phyloP scores from a whole-genome alignment of 2,113 vertebrate genomes.

The Acinonyx jubatus region DNA sequence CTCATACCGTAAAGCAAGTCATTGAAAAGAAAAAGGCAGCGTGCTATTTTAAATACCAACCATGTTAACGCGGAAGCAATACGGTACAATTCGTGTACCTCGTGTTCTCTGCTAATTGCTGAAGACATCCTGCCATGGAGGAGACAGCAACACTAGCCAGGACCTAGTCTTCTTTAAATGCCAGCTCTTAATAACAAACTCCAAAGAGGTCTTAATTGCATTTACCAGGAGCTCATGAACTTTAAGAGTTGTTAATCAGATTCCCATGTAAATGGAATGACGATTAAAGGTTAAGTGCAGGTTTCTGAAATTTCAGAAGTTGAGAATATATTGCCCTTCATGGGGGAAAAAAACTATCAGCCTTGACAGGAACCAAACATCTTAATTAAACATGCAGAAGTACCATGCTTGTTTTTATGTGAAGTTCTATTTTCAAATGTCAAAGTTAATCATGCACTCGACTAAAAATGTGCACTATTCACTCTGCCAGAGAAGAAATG shows the following conservation, averaged over 20 bases:
- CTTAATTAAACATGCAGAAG: conserved; percentile 89
- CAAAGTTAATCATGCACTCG: conserved; percentile 89
- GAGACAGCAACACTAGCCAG: conserved; percentile 84
- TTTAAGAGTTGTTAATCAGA: conserved; percentile 91
- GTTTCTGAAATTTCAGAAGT: conserved; percentile 86
- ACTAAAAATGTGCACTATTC: conserved; percentile 77
- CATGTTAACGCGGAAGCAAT: conserved; percentile 77
- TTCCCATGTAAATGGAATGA: conserved; percentile 86
- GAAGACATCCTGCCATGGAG: conserved; percentile 86
- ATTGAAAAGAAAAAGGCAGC: conserved; percentile 50
- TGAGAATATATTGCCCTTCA: conserved; percentile 83
- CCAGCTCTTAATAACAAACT: conserved; percentile 92
- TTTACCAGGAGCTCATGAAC: conserved; percentile 92
- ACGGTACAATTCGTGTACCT: conserved; percentile 81
- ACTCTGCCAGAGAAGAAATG: conserved; percentile 32
- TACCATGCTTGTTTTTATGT: conserved; percentile 83
- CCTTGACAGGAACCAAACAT: conserved; percentile 87
- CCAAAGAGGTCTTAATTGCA: conserved; percentile 92
- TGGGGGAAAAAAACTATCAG: conserved; percentile 74
- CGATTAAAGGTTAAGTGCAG: conserved; percentile 90
- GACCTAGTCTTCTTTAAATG: conserved; percentile 92
- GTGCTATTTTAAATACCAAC: conserved; percentile 82
- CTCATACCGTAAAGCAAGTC: conserved; percentile 15
- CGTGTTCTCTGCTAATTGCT: conserved; percentile 89
- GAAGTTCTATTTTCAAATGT: conserved; percentile 89